Evolutionary conservation across 2,888 invertebrate genomes (phyloP).

Genomic region (Electrophaes corylata): DNA sequence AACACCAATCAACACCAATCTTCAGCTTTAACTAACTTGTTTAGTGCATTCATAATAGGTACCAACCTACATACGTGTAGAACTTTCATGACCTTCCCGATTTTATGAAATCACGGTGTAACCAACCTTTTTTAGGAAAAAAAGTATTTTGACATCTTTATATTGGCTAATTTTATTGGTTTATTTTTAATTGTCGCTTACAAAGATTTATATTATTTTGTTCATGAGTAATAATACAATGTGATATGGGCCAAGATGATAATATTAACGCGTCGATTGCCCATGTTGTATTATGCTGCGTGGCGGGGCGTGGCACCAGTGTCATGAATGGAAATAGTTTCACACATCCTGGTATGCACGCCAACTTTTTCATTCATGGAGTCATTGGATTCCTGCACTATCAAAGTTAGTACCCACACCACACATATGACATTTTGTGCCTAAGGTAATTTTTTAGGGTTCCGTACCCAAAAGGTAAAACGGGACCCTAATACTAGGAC

Average conservation of each 20-base stretch:
- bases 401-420: conserved; percentile 53
- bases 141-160: not conserved
- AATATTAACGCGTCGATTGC: conserved; percentile 62
- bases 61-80: too few species aligned
- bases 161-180: not conserved
- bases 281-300: conserved; percentile 64
- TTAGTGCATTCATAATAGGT: too few species aligned
- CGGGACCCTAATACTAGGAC: too few species aligned
- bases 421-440: too few species aligned
- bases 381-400: conserved; percentile 65
- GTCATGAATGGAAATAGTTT: conserved; percentile 49
- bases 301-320: conserved; percentile 60
- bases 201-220: not conserved
- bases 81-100: too few species aligned
- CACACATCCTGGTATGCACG: conserved; percentile 71
- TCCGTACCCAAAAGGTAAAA: too few species aligned
- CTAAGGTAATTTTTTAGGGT: too few species aligned
- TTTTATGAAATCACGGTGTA: not conserved
- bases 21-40: too few species aligned
- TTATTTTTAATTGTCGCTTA: not conserved
- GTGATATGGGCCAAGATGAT: conserved; percentile 61
- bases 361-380: conserved; percentile 71
- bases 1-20: too few species aligned
- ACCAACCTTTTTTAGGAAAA: not conserved
- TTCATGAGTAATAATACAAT: conserved; percentile 16